A percentile compares a stretch with the other conserved stretches of the same genome.
These are phyloP conservation scores for Ceratina japonica DNA, from an alignment of 1,140 invertebrate species.

Conservation along the genomic window DNA sequence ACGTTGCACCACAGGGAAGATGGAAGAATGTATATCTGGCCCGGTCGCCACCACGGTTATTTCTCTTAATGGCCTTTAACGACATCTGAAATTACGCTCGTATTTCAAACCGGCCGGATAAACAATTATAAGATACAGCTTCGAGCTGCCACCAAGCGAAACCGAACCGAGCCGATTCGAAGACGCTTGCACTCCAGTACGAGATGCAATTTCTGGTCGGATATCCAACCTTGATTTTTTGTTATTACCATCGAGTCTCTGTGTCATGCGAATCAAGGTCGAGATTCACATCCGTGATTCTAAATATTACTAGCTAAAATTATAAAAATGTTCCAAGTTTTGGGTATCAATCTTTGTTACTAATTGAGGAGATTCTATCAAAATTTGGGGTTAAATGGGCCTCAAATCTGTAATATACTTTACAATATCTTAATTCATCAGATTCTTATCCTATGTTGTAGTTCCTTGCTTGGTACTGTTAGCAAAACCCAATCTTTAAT, in stretches of 20 bases:
- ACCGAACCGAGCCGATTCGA: neutral
- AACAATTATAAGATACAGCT: slow-evolving; percentile 47
- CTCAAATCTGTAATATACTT: no score
- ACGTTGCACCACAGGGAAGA: slow-evolving; percentile 30
- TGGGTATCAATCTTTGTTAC: no score
- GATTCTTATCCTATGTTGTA: no score
- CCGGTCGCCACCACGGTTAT: slow-evolving; percentile 35
- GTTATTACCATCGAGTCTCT: neutral
- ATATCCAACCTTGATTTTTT: neutral
- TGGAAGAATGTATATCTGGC: slow-evolving; percentile 40
- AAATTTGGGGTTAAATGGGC: no score
- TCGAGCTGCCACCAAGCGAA: neutral
- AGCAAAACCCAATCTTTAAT: no score
- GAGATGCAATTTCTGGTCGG: slow-evolving; percentile 3
- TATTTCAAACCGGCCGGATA: slow-evolving; percentile 52
- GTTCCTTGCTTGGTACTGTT: no score
- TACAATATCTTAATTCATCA: no score
- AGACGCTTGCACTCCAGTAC: neutral
- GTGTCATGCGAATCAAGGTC: neutral
- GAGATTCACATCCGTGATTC: neutral
- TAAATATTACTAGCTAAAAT: neutral
- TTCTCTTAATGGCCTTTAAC: slow-evolving; percentile 58
- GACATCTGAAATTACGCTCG: slow-evolving; percentile 54
- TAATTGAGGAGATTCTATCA: no score
- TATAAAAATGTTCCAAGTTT: no score